Base-by-base conservation (phyloP, 92 coral and sea anemone species). In the Palythoa heliodiscus region DNA sequence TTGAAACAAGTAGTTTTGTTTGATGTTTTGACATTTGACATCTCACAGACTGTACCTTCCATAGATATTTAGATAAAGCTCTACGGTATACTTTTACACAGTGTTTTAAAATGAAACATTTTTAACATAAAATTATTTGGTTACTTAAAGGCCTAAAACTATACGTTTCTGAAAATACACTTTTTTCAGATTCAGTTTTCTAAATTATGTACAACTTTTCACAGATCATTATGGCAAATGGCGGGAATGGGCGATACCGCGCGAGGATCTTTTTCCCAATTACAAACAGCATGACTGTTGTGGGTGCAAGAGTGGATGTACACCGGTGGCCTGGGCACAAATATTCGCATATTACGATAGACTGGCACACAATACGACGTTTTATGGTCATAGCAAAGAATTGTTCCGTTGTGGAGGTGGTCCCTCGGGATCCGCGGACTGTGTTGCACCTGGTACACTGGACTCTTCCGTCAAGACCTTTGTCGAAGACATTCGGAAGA, bases 251-350 rank as follows among this genome's bases (percentile, higher is more conserved):
- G 52, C 84, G 22, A 73, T 91, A 25, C 85, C 87, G 4, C 38
- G 4, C 16, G 91, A 86, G 25, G 0, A 55, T 47, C 54, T 17
- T 37, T 88, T 88, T 71, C 94, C 94, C 3, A 88, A 91, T 64
- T 91, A 89, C 60, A 0, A 86, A 2, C 92, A 89, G 77, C 92
- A 89, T 69, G n/a, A 5, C 0, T 89, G 89, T 66, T 87, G 91
- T 86, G 87, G 90, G 24, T 88, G 90, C 77, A 53, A 0, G 50
- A 88, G 88, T 67, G 92, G 94, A 1, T 88, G 92, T 55, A 84
- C 84, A 29, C 94, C 94, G 7, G 94, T 91, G 23, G 94, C 92
- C 24, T 89, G 89, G 91, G 94, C 94, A 57, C 92, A 89, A 76
- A 81, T 89, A 39, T 89, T 89, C 82, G 89, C 84, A 17, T 89